Conservation (phyloP, 2,797 vertebrate genomes). For the Galaxias olidus region DNA sequence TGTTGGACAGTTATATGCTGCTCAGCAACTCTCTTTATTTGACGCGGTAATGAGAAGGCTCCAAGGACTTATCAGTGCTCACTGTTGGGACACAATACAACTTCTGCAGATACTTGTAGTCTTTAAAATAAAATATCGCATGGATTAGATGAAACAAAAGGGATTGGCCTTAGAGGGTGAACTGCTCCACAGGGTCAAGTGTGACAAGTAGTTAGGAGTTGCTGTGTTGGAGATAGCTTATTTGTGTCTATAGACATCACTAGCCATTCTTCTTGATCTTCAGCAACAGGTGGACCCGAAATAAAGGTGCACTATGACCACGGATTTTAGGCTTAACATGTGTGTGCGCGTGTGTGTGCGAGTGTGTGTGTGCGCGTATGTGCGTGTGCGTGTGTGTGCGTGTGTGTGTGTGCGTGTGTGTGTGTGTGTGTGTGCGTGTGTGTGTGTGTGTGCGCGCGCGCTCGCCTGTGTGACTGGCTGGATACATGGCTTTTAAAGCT, state of each 20-base stretch:
- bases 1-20: constrained; percentile 23
- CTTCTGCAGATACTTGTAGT: no score
- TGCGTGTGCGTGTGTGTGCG: neutral
- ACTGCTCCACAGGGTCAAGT: no score
- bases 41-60: constrained; percentile 2
- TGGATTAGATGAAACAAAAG: no score
- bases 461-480: constrained; percentile 20
- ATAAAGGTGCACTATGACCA: constrained; percentile 20
- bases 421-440: constrained; percentile 17
- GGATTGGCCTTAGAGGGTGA: no score
- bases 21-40: constrained; percentile 26
- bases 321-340: constrained; percentile 7
- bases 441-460: constrained; percentile 8
- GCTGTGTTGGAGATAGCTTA: neutral
- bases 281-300: constrained; percentile 6
- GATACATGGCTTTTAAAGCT: neutral
- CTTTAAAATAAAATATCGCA: no score
- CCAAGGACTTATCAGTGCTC: neutral
- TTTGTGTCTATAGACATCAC: constrained; percentile 18
- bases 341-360: no score
- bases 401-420: constrained; percentile 5
- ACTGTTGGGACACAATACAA: no score
- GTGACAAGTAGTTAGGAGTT: neutral
- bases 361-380: no score
- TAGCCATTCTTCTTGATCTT: constrained; percentile 21